Percentiles rank a stretch among this genome's conserved stretches.
These are phyloP conservation scores for Chrysina gloriosa DNA, from an alignment of 2,888 invertebrate species.

Conservation along the genomic window DNA sequence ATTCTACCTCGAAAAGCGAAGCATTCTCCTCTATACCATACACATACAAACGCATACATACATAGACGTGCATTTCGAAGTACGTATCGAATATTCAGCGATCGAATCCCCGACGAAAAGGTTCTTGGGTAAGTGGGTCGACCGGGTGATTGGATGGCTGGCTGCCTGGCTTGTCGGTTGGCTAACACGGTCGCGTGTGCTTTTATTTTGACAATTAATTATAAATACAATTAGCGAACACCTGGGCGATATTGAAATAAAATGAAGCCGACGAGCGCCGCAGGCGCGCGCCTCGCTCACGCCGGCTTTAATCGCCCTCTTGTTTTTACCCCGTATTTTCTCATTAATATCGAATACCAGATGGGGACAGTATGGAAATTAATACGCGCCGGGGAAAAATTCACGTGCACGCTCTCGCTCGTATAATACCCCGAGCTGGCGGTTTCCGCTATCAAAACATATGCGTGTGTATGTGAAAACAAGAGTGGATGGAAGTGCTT, in stretches of 20 bases:
- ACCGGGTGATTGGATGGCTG: not conserved
- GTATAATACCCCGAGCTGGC: too few relatives aligned
- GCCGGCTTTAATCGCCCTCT: slow-evolving; percentile 11
- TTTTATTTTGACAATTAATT: slow-evolving; percentile 28
- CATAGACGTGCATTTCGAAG: not conserved
- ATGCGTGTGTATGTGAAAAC: too few relatives aligned
- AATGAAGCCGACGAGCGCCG: not conserved
- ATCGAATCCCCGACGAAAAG: not conserved
- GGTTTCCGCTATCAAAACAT: too few relatives aligned
- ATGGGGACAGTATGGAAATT: slow-evolving; percentile 38
- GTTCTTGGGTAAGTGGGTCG: not conserved
- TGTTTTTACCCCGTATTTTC: slow-evolving; percentile 35
- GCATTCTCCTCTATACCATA: not conserved
- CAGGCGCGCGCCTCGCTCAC: not conserved
- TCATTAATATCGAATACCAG: slow-evolving; percentile 41
- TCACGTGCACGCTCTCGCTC: not conserved
- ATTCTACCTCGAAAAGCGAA: not conserved
- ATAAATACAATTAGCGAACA: slow-evolving; percentile 34
- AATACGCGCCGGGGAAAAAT: slow-evolving; percentile 17
- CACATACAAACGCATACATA: not conserved
- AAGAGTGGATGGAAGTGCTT: too few relatives aligned
- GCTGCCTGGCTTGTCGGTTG: too few relatives aligned
- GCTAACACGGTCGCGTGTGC: not conserved
- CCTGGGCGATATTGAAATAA: slow-evolving; percentile 29
- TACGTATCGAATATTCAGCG: not conserved